A percentile compares a stretch with the other conserved stretches of the same genome.
phyloP scores from a whole-genome alignment of 2,797 vertebrate genomes.

The Poeciliopsis infans region DNA sequence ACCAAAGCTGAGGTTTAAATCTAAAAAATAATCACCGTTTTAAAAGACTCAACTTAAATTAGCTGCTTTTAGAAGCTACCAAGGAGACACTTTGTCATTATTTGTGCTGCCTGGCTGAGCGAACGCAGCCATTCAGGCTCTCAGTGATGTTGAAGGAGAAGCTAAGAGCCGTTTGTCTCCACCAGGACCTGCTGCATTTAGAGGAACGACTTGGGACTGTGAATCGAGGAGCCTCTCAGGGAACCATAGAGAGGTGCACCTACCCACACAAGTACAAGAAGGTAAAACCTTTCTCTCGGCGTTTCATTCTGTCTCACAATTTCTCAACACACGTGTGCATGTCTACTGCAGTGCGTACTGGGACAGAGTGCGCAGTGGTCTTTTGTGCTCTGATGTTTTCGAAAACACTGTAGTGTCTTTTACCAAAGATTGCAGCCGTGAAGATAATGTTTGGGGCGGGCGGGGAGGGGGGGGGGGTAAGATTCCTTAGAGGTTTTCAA shows the following conservation, averaged over 20 bases:
- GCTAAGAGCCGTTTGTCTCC: not conserved
- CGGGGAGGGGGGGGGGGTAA: constrained; percentile 37
- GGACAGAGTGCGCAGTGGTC: constrained; percentile 77
- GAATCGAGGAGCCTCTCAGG: constrained; percentile 98
- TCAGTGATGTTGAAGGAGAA: not conserved
- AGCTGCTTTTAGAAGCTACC: not conserved
- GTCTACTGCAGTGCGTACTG: constrained; percentile 67
- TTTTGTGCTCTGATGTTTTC: constrained; percentile 75
- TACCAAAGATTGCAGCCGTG: constrained; percentile 62
- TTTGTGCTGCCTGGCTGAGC: not conserved
- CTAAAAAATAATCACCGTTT: not conserved
- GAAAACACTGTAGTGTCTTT: constrained; percentile 74
- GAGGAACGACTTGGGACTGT: constrained; percentile 98
- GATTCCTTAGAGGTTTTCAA: constrained; percentile 74
- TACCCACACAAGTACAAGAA: constrained; percentile 99
- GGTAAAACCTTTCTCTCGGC: constrained; percentile 78
- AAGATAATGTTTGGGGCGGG: constrained; percentile 62
- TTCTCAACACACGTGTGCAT: constrained; percentile 54
- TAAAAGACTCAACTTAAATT: not conserved
- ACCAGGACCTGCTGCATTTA: constrained; percentile 97
- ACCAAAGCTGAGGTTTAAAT: not conserved
- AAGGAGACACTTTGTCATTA: not conserved
- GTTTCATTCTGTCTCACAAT: not conserved
- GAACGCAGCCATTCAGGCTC: not conserved
- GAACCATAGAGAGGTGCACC: constrained; percentile 99